Conservation (phyloP, 1,140 invertebrate genomes). For the Diorhabda sublineata region DNA sequence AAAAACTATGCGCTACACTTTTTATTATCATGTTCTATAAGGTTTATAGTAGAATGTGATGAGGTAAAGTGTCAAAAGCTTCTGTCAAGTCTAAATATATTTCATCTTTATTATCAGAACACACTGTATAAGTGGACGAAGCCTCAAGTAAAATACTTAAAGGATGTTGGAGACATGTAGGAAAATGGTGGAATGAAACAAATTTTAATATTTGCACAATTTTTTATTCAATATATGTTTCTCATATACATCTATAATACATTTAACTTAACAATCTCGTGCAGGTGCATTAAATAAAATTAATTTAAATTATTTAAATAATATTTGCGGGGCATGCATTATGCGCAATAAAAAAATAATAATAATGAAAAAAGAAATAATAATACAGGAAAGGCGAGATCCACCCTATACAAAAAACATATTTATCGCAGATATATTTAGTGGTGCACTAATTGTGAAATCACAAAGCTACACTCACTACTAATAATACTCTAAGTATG, state of each 20-base stretch:
- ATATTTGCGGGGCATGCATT: constrained; percentile 7
- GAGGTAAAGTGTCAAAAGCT: no score
- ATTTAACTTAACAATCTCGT: constrained; percentile 23
- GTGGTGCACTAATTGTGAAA: constrained; percentile 34
- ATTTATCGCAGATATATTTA: constrained; percentile 27
- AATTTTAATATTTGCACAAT: constrained; percentile 14
- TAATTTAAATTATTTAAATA: constrained; percentile 20
- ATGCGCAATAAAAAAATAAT: constrained; percentile 6
- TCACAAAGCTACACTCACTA: constrained; percentile 28
- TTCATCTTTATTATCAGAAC: no score
- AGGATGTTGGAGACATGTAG: no score
- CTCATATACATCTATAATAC: constrained; percentile 25
- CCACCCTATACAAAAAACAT: constrained; percentile 20
- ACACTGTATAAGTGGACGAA: no score
- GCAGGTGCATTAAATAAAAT: constrained; percentile 31
- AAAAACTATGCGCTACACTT: no score
- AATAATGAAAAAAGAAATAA: constrained; percentile 5
- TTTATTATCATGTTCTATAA: no score
- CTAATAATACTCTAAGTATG: constrained; percentile 17
- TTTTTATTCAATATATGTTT: constrained; percentile 16
- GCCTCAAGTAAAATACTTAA: no score
- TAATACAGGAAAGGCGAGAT: not conserved
- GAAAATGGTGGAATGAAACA: not conserved
- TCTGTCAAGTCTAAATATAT: no score
- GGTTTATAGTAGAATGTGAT: no score